phyloP scores from a whole-genome alignment of 2,888 invertebrate species.

The Desoria tigrina region DNA sequence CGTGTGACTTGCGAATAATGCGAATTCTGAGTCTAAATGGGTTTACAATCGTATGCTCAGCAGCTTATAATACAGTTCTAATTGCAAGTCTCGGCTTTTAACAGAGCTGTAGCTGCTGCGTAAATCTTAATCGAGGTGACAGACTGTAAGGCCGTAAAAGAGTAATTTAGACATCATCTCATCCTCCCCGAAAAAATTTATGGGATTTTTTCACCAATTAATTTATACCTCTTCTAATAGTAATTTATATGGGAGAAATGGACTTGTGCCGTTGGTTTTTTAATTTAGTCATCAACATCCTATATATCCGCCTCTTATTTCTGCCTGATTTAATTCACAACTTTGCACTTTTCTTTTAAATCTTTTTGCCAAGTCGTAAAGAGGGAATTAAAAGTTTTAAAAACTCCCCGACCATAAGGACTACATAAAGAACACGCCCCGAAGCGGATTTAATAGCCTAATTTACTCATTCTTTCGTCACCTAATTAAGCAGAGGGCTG shows the following conservation, averaged over 20 bases:
- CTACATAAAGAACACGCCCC: no score
- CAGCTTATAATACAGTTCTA: no score
- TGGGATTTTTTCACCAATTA: no score
- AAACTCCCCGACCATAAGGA: no score
- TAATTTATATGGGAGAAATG: no score
- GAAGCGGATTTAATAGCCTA: not conserved
- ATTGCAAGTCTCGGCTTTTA: no score
- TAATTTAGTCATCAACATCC: constrained; percentile 9
- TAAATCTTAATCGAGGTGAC: constrained; percentile 8
- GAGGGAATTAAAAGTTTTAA: not conserved
- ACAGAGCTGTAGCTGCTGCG: not conserved
- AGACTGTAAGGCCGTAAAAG: not conserved
- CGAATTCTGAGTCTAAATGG: no score
- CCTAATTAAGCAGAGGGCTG: constrained; percentile 9
- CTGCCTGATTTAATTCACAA: constrained; percentile 10
- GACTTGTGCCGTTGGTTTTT: not conserved
- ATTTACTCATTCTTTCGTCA: constrained; percentile 11
- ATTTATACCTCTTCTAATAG: no score
- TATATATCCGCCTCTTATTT: constrained; percentile 3
- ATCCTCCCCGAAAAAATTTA: no score
- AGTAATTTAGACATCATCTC: no score
- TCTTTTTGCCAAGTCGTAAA: not conserved
- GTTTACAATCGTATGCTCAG: no score
- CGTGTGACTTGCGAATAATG: no score
- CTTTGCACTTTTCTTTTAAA: constrained; percentile 2